Base-by-base conservation (phyloP, 2,113 vertebrate species). In the Cryptotis parvus region DNA sequence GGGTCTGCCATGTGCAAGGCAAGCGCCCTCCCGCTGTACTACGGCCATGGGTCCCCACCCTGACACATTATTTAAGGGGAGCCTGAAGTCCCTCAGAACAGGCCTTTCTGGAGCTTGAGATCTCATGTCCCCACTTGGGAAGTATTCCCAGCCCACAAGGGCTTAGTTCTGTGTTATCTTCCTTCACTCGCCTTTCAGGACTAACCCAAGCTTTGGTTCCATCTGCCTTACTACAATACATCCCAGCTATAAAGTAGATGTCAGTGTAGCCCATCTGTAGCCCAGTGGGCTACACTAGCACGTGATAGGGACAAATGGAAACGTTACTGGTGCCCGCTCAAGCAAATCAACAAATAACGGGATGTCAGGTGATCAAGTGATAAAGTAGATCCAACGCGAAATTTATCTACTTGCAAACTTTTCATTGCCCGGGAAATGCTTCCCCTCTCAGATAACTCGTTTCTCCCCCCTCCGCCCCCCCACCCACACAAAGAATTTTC, bases 381-480 rank as follows among this genome's bases (percentile, higher is more conserved):
- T 41, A 61, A 74, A 78, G 70, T 58, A 72, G 84, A 90, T 31
- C 6, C 49, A 41, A 16, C 26, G 29, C n/a, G 27, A 74, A 68
- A 65, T 35, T 41, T 33, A 31, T n/a, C 65, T 73, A 61, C 27
- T 61, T 14, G n/a, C 1, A 29, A 82, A 75, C 37, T 33, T 90
- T 55, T 66, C 31, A 72, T 84, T 90, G 91, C 63, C 84, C 69
- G 26, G 63, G 83, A 94, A 82, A 66, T 33, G 79, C 12, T 68
- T 88, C 29, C 26, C 73, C 75, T 41, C n/a, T 41, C 15, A 29
- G 26, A 52, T 63, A 18, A n/a, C 15, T 66, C 61, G 73, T 91
- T n/a, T 87, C 41, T 66, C 84, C 43, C n/a, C n/a, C n/a, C n/a
- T n/a, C n/a, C n/a, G n/a, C n/a, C n/a, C n/a, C n/a, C n/a, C n/a